Percentiles rank a stretch among this genome's conserved stretches.
phyloP scores from a whole-genome alignment of 1,140 invertebrate genomes.

The Palaemon carinicauda region DNA sequence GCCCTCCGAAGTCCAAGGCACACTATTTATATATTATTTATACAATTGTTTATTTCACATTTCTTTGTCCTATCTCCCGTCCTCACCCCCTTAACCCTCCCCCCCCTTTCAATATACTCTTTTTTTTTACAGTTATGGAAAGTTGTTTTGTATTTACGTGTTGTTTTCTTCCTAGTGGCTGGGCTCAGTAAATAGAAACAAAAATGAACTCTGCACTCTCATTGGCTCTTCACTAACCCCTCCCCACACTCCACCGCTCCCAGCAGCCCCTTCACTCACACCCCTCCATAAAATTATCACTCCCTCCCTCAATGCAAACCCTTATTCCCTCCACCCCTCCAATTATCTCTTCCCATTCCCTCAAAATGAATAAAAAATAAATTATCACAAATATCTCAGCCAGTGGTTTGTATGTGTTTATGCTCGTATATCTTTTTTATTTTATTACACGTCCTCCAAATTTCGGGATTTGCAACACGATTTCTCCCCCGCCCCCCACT shows the following conservation, averaged over 20 bases:
- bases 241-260: not conserved
- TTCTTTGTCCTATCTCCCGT: not conserved
- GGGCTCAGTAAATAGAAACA: not conserved
- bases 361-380: too few species aligned
- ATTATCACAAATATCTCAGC: too few species aligned
- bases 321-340: not conserved
- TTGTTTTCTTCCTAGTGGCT: not conserved
- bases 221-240: not conserved
- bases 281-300: not conserved
- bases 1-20: too few species aligned
- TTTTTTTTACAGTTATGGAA: too few species aligned
- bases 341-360: not conserved
- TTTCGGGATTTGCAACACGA: too few species aligned
- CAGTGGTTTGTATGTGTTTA: too few species aligned
- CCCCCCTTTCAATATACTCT: too few species aligned
- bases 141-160: too few species aligned
- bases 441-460: too few species aligned
- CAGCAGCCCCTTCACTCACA: not conserved
- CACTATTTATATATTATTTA: not conserved
- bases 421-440: too few species aligned
- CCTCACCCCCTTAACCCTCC: not conserved
- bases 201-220: not conserved
- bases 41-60: not conserved
- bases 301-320: not conserved
- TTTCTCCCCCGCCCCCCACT: too few species aligned